phyloP scores from a whole-genome alignment of 2,797 vertebrate genomes.

The Pygocentrus nattereri region DNA sequence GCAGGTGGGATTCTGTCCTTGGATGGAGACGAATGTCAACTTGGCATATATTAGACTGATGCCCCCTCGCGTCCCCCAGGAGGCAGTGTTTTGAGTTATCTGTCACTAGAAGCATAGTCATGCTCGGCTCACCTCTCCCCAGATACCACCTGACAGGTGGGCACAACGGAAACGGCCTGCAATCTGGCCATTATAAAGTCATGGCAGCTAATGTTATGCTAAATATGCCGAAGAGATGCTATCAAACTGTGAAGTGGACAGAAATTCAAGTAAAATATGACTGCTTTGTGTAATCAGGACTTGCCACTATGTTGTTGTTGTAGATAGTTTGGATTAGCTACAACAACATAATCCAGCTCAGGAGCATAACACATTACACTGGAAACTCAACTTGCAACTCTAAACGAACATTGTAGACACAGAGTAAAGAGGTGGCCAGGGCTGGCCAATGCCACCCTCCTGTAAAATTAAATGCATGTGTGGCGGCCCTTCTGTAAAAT shows the following conservation, averaged over 20 bases:
- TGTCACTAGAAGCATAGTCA: constrained; percentile 71
- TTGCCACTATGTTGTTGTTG: too few relatives aligned
- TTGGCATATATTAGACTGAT: constrained; percentile 78
- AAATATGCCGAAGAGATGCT: neutral
- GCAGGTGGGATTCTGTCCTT: constrained; percentile 80
- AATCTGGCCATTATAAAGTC: constrained; percentile 25
- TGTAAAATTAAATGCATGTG: too few relatives aligned
- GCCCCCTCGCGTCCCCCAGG: constrained; percentile 63
- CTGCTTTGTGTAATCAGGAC: neutral
- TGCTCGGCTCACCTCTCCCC: constrained; percentile 46
- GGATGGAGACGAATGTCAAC: constrained; percentile 71
- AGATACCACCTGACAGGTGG: constrained; percentile 62
- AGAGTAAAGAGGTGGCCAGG: too few relatives aligned
- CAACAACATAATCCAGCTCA: too few relatives aligned
- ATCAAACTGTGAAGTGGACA: neutral
- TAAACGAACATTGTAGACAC: too few relatives aligned
- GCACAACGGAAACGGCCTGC: constrained; percentile 12
- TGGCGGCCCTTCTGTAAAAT: too few relatives aligned
- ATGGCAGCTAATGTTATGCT: neutral
- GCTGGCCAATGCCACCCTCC: too few relatives aligned
- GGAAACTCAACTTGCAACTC: too few relatives aligned
- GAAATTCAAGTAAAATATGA: neutral
- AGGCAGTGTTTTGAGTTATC: constrained; percentile 74
- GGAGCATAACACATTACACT: too few relatives aligned
- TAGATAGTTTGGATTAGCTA: too few relatives aligned